Evolutionary conservation across 1,140 invertebrate genomes (phyloP), one percentile per base, ranked within the genome.

Genomic region (Maniola jurtina): DNA sequence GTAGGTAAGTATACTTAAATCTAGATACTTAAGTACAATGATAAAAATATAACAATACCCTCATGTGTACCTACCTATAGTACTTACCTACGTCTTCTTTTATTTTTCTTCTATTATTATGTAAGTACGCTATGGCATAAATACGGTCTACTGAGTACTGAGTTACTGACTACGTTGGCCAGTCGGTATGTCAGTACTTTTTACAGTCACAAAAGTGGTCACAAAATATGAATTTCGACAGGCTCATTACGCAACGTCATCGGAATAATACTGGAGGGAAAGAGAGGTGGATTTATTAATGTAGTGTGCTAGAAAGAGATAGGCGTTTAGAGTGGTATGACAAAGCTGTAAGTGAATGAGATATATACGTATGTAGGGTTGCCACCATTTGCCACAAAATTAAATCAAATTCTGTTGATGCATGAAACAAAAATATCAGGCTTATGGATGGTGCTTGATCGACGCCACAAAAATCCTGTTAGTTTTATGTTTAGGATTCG

Each of bases 161-260:
- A 38, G 38, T 6, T 38, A 6, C 38, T 38, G 25, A 25, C n/a
- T n/a, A n/a, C n/a, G n/a, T n/a, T 38, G 36, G 9, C 38, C 38
- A 40, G 38, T 45, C 9, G 42, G 25, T 55, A 13, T 55, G 52
- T 55, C 9, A 55, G 52, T 15, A 8, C 33, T 55, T 55, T 55
- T 86, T 85, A 83, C 81, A 78, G 81, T 81, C 67, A 68, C 75
- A 75, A 83, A 77, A n/a, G 77, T 81, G 40, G 40, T 42, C 6
- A 85, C 80, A 81, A 87, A 86, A 84, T 84, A 86, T 38, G 82
- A 81, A 84, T 55, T 83, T 88, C 76, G 83, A 84, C 81, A 73
- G 73, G 68, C 68, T 82, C 79, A 88, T 89, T 89, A 82, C 84
- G 82, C 80, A 87, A 88, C 77, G 73, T 65, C 70, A 81, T 76